These are phyloP conservation scores for Podiceps cristatus DNA, from an alignment of 2,113 vertebrate species.

Conservation along the genomic window DNA sequence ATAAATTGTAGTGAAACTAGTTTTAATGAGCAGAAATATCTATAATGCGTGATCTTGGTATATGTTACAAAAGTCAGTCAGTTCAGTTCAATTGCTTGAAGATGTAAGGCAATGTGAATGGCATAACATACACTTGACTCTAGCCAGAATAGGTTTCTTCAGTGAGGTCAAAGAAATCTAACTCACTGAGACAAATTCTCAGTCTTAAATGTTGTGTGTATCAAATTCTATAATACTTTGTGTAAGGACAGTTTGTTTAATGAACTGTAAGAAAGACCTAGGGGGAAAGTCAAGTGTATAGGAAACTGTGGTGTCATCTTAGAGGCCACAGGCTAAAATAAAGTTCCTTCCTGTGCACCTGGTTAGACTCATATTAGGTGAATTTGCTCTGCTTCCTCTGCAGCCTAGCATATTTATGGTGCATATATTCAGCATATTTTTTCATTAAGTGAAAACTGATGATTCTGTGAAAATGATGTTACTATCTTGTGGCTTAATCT, in stretches of 20 bases:
- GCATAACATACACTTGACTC: background rate
- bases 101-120: background rate
- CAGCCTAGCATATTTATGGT: background rate
- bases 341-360: slow-evolving; percentile 7
- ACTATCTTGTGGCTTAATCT: background rate
- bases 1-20: background rate
- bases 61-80: background rate
- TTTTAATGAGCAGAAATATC: background rate
- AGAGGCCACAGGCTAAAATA: background rate
- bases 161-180: background rate
- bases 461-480: background rate
- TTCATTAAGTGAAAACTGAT: background rate
- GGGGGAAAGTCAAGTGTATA: background rate
- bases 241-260: background rate
- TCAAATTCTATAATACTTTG: background rate
- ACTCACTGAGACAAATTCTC: background rate
- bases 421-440: background rate
- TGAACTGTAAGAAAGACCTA: background rate
- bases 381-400: background rate
- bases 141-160: background rate
- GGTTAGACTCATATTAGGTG: background rate
- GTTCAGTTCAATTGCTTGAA: background rate
- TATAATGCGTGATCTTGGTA: background rate
- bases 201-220: background rate
- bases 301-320: background rate